These are phyloP conservation scores for Melanocharis versteri DNA, from an alignment of 2,113 vertebrate species.

Conservation along the genomic window DNA sequence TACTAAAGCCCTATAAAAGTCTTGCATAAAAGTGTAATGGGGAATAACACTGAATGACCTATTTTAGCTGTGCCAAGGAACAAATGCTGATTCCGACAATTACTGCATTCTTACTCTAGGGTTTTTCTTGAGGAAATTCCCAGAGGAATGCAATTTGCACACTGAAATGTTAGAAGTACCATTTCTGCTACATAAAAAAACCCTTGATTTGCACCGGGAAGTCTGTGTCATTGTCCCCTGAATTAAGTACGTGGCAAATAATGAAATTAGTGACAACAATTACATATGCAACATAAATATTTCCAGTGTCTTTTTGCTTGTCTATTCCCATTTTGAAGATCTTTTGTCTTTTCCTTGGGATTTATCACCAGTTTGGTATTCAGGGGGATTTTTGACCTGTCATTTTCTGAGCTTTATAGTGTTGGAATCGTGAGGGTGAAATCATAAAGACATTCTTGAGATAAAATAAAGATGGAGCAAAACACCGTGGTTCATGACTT, in stretches of 20 bases:
- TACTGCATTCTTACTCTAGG: neutral
- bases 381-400: neutral
- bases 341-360: neutral
- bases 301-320: neutral
- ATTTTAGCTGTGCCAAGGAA: constrained; percentile 35
- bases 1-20: neutral
- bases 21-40: neutral
- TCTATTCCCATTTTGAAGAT: neutral
- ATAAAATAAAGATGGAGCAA: neutral
- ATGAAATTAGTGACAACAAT: neutral
- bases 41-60: constrained; percentile 5
- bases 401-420: neutral
- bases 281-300: neutral
- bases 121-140: constrained; percentile 6
- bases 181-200: neutral
- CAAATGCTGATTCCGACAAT: constrained; percentile 30
- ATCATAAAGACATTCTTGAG: neutral
- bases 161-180: neutral
- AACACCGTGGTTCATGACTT: neutral
- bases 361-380: neutral
- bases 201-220: neutral
- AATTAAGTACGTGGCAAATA: neutral
- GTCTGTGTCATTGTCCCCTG: neutral
- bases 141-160: neutral
- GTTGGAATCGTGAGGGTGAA: neutral